These are phyloP conservation scores for Neosilurus hyrtlii DNA, from an alignment of 2,797 vertebrate species.

Conservation along the genomic window DNA sequence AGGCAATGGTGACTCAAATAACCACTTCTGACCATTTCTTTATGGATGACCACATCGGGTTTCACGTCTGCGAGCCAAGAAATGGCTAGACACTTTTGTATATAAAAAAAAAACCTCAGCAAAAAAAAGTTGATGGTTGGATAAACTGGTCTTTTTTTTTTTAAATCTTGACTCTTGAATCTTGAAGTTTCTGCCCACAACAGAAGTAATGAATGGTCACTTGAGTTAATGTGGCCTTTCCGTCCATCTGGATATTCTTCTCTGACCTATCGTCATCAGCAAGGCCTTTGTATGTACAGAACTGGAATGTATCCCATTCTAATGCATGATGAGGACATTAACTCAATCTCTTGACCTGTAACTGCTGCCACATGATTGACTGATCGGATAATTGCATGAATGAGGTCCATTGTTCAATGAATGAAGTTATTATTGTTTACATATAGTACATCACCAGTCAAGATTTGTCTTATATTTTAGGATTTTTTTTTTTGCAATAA, in stretches of 20 bases:
- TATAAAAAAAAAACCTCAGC: neutral
- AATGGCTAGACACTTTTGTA: neutral
- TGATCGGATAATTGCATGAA: neutral
- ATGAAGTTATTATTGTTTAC: neutral
- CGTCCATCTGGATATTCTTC: neutral
- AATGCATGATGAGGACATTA: neutral
- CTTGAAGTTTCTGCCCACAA: no score
- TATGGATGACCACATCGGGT: neutral
- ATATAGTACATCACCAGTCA: neutral
- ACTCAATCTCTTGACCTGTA: neutral
- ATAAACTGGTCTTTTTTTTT: neutral
- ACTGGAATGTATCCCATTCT: conserved; percentile 2
- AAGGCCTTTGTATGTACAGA: neutral
- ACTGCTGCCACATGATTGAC: neutral
- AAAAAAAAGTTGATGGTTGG: neutral
- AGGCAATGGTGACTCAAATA: neutral
- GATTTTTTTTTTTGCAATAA: neutral
- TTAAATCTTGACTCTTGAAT: neutral
- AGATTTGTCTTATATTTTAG: neutral
- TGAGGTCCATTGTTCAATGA: no score
- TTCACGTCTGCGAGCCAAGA: neutral
- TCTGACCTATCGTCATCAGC: neutral
- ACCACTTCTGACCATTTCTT: neutral
- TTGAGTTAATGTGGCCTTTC: neutral
- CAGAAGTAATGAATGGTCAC: neutral